Base-by-base conservation (phyloP, 1,140 invertebrate genomes). In the Drosophila orosa region DNA sequence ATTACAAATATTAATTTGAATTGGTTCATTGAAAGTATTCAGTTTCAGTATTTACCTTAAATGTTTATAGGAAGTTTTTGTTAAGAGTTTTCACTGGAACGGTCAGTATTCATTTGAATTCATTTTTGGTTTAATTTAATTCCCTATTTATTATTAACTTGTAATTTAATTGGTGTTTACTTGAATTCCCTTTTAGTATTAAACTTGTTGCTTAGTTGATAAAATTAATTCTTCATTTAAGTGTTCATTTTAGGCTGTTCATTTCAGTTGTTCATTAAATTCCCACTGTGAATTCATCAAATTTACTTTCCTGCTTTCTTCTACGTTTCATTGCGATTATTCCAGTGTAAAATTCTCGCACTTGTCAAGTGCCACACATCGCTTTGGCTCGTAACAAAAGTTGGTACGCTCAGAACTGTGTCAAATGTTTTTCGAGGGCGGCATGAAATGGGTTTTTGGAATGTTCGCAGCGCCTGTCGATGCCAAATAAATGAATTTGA, bases 401-500 rank as follows among this genome's bases (percentile, higher is more conserved):
- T 54, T 35, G 8, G 29, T n/a, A 0, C 31, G 31, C 50, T 35
- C 50, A 54, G 19, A 54, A 54, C 50, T 54, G 50, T 54, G 50
- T 54, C 50, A 54, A 54, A 35, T 35, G 31, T 35, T 35, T 54
- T 54, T n/a, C 33, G 50, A 54, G 29, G 31, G 31, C 50, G 8
- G 8, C 50, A 54, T 10, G 8, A 22, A 54, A 54, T 52, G 29
- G 48, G 50, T 35, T 10, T 10, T 35, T 10, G 13, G 2, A 22
- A 22, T 52, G 50, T 22, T 4, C 13, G 7, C 19, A n/a, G 2
- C 15, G 2, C 10, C 42, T 37, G 40, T 47, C 31, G 40, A 29
- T n/a, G 25, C 44, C 45, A 31, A 40, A 29, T 45, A 67, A 66
- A 67, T 67, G 61, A 35, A 54, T 50, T 65, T 48, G 19, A 25